Percentiles rank a stretch among this genome's conserved stretches.
phyloP scores from a whole-genome alignment of 2,888 invertebrate species.

The Troglohyphantes excavatus region DNA sequence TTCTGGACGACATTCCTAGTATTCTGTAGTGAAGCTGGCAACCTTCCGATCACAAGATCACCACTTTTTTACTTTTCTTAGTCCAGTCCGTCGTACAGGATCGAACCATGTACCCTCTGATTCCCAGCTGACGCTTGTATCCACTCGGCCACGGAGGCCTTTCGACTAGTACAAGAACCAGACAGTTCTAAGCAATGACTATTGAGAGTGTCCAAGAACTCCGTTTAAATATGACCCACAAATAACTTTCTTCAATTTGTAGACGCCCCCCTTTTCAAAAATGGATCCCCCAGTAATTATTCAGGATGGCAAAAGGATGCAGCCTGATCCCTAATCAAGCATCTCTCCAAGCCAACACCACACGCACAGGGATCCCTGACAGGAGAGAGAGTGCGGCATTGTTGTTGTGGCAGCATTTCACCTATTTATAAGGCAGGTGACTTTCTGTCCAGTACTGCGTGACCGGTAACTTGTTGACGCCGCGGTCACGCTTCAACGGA shows the following conservation, averaged over 20 bases:
- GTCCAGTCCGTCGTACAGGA: too few relatives aligned
- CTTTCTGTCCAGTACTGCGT: conserved; percentile 63
- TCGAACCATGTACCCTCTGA: too few relatives aligned
- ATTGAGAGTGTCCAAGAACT: too few relatives aligned
- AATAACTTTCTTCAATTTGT: background rate
- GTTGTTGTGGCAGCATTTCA: background rate
- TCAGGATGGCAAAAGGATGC: conserved; percentile 5
- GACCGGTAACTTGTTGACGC: conserved; percentile 71
- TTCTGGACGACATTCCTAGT: too few relatives aligned
- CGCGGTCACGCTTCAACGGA: conserved; percentile 64
- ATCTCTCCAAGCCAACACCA: background rate
- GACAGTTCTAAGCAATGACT: too few relatives aligned
- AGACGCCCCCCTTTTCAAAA: background rate
- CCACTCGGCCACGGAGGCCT: too few relatives aligned
- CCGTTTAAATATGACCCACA: too few relatives aligned
- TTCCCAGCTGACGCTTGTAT: too few relatives aligned
- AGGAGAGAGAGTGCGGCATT: background rate
- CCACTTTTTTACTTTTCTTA: too few relatives aligned
- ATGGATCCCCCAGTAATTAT: conserved; percentile 6
- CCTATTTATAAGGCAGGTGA: conserved; percentile 65
- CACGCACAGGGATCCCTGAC: background rate
- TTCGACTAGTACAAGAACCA: too few relatives aligned
- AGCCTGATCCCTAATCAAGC: conserved; percentile 23
- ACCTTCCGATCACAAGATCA: too few relatives aligned
- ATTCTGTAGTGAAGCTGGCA: too few relatives aligned